These are phyloP conservation scores for Drosophila pruinosa DNA, from an alignment of 1,140 invertebrate genomes.

Conservation along the genomic window DNA sequence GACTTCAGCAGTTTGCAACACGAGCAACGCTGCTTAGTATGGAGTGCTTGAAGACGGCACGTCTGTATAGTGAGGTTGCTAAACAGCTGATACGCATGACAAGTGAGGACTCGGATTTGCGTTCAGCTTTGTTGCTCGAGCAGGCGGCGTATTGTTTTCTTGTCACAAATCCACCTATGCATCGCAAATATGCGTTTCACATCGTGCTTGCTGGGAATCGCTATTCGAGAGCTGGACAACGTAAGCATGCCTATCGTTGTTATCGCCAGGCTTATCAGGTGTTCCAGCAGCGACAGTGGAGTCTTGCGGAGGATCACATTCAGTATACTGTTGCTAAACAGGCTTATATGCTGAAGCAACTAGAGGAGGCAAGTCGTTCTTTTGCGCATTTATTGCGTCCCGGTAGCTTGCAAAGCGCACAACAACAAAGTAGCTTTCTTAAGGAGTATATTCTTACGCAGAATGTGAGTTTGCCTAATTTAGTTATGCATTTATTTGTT, in stretches of 20 bases:
- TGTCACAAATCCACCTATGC: conserved; percentile 87
- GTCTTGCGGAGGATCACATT: conserved; percentile 96
- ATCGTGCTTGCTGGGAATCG: conserved; percentile 97
- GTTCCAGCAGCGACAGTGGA: conserved; percentile 90
- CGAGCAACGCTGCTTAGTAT: conserved; percentile 94
- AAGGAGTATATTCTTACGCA: conserved; percentile 94
- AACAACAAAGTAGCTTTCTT: conserved; percentile 93
- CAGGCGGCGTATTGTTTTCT: conserved; percentile 98
- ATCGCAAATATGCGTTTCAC: conserved; percentile 98
- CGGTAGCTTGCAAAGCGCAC: conserved; percentile 88
- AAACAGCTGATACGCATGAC: conserved; percentile 97
- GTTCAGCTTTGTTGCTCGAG: conserved; percentile 95
- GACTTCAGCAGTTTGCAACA: conserved; percentile 94
- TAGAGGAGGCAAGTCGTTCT: conserved; percentile 89
- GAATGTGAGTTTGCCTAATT: conserved; percentile 53
- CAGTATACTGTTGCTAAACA: conserved; percentile 96
- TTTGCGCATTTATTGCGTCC: conserved; percentile 91
- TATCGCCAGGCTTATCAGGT: conserved; percentile 96
- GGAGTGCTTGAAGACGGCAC: conserved; percentile 91
- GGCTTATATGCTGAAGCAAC: conserved; percentile 90
- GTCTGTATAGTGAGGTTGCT: conserved; percentile 93
- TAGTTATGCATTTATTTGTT: not conserved
- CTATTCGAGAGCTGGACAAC: conserved; percentile 95
- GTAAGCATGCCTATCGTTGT: conserved; percentile 94
- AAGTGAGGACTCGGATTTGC: conserved; percentile 95